These are phyloP conservation scores for Mythimna loreyi DNA, from an alignment of 2,888 invertebrate genomes.

Conservation along the genomic window DNA sequence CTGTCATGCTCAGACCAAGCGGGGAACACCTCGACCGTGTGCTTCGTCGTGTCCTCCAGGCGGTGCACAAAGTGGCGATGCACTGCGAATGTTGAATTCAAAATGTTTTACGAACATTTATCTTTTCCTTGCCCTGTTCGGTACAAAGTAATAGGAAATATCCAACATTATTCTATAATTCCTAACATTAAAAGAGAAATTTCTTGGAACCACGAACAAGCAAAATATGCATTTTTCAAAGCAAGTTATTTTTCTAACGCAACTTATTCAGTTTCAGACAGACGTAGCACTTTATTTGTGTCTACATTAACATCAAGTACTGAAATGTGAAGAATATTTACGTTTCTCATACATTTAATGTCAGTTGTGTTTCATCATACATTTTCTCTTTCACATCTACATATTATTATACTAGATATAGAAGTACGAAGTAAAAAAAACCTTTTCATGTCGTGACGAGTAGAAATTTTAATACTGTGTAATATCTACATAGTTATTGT, in stretches of 20 bases:
- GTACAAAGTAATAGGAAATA: not conserved
- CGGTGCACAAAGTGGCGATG: too few species aligned
- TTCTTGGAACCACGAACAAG: constrained; percentile 16
- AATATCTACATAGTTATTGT: not conserved
- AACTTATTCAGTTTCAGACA: constrained; percentile 40
- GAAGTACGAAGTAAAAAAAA: constrained; percentile 4
- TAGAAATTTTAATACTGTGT: not conserved
- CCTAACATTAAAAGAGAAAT: not conserved
- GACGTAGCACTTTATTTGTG: constrained; percentile 47
- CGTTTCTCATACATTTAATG: constrained; percentile 30
- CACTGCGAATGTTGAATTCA: too few species aligned
- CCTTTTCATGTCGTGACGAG: constrained; percentile 8
- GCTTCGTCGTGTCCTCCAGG: too few species aligned
- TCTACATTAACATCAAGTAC: constrained; percentile 45
- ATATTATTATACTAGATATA: not conserved
- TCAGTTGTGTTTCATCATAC: constrained; percentile 12
- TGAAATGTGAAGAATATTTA: constrained; percentile 44
- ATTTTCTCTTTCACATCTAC: constrained; percentile 10
- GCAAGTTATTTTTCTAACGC: constrained; percentile 26
- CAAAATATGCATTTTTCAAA: constrained; percentile 38
- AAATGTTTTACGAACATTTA: not conserved
- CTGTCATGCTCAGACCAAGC: too few species aligned
- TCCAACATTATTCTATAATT: not conserved
- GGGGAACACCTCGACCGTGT: too few species aligned
- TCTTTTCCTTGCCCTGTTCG: not conserved